phyloP scores from a whole-genome alignment of 2,113 vertebrate genomes.

The Mixornis gularis region DNA sequence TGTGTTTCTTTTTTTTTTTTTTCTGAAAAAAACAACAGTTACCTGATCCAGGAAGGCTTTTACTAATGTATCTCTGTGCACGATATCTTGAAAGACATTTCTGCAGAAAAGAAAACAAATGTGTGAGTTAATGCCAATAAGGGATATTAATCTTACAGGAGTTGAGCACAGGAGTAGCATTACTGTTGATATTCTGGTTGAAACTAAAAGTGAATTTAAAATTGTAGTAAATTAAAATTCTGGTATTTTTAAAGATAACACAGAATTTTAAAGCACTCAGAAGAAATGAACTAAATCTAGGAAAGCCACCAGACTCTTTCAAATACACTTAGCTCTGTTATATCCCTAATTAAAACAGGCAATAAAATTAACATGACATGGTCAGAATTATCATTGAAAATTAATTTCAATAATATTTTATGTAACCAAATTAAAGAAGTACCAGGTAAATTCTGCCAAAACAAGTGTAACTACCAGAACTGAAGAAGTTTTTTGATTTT shows the following conservation, averaged over 20 bases:
- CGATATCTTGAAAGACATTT: constrained; percentile 95
- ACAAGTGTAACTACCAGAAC: background rate
- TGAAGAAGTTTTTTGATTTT: background rate
- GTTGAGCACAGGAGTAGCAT: background rate
- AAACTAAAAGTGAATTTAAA: background rate
- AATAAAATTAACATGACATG: background rate
- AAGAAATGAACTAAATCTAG: background rate
- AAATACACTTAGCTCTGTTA: background rate
- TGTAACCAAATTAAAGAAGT: background rate
- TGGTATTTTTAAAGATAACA: background rate
- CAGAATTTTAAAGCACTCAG: background rate
- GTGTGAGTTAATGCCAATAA: background rate
- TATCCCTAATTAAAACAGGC: background rate
- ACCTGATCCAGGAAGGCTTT: constrained; percentile 95
- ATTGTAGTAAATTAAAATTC: background rate
- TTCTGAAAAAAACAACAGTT: constrained; percentile 4
- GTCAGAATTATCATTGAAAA: background rate
- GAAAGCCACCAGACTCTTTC: background rate
- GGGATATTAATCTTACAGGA: background rate
- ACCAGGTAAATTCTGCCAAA: background rate
- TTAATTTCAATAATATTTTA: background rate
- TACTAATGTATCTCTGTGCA: constrained; percentile 90
- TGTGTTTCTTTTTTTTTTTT: background rate
- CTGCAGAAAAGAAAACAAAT: constrained; percentile 61
- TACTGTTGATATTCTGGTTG: background rate